Conservation (phyloP, 23 tunicate genomes). For the Styela plicata region DNA sequence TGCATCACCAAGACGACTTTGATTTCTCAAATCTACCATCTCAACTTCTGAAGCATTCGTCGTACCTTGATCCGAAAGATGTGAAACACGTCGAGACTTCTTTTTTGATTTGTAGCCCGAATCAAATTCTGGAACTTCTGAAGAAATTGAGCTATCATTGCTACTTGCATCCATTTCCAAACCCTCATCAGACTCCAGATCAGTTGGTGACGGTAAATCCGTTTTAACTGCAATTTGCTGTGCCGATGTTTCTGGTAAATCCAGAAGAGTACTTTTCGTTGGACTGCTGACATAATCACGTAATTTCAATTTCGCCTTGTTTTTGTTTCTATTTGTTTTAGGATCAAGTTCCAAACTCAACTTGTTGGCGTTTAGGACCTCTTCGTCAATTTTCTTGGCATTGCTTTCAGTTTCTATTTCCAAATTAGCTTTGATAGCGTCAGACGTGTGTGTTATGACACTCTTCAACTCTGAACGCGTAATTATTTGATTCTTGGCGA, state of each 20-base stretch:
- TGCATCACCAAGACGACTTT: too few relatives aligned
- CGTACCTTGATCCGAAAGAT: background rate
- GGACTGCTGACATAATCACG: background rate
- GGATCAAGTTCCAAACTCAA: background rate
- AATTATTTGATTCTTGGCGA: background rate
- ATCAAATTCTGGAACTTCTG: conserved; percentile 23
- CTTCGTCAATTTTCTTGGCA: background rate
- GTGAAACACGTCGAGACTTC: conserved; percentile 17
- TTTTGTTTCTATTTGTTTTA: background rate
- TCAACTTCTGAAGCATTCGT: background rate
- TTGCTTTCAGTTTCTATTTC: background rate
- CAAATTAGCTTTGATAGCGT: background rate
- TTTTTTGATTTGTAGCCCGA: conserved; percentile 17
- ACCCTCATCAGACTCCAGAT: background rate
- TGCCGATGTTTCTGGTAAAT: background rate
- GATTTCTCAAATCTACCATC: background rate
- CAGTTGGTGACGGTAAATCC: background rate
- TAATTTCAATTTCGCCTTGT: background rate
- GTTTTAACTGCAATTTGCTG: background rate
- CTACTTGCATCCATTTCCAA: conserved; percentile 4
- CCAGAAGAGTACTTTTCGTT: background rate
- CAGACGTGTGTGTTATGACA: background rate
- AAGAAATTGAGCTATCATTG: background rate
- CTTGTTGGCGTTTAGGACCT: background rate
- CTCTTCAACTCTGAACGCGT: background rate